Base-by-base conservation (phyloP, 2,888 invertebrate species). In the Agrilus biguttatus region DNA sequence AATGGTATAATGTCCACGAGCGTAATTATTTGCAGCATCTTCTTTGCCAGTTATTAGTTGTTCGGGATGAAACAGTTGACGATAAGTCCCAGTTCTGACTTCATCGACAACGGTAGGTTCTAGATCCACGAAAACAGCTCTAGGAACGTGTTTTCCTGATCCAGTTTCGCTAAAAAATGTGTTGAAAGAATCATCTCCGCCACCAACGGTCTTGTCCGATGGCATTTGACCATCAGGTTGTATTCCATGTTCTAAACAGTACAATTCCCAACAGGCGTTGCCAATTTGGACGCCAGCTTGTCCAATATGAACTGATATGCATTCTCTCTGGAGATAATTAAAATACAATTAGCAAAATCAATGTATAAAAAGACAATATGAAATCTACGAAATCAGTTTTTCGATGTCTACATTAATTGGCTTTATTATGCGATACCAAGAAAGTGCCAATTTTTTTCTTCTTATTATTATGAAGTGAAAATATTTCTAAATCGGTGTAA, bases 11-110 rank as follows among this genome's bases (percentile, higher is more conserved):
- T 90, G 90, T n/a, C 91, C 91, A 37, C 91, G 75, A 1, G 91
- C 92, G 55, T 91, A 92, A 70, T 92, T 92, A 67, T 92, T 91
- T 44, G 91, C 91, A 0, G 91, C 90, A 60, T 91, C 90, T 62
- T 90, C 90, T 63, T 91, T 90, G 47, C 91, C 91, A 39, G 86
- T 88, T 61, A 92, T 89, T 52, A 92, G 71, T 63, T 91, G 91
- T 59, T 92, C 90, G 1, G 91, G 91, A 61, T 92, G 91, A 68
- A 89, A 91, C 39, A 92, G 70, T 56, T 79, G 78, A 1, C 84
- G 77, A 66, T 91, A 91, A 0, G 81, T 80, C 48, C 89, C 89
- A 19, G 80, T 83, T 50, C 87, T 78, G 36, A 88, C 82, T 62
- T 87, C 86, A 57, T 88, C 85, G 82, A 59, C 32, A 55, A 52